Conservation (phyloP, 2,113 vertebrate species). For the Thryonomys swinderianus region DNA sequence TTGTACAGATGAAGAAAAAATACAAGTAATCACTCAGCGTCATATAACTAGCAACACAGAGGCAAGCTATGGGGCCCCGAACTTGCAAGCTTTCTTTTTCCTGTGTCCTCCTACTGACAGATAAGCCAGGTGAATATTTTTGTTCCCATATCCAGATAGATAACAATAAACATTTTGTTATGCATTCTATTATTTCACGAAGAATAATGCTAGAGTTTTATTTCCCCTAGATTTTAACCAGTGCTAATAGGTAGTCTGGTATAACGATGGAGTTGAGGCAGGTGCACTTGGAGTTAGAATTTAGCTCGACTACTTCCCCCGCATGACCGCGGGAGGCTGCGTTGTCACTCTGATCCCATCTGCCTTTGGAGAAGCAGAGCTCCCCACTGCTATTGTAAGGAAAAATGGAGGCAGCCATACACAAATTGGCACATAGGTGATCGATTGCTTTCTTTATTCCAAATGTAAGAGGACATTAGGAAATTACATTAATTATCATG, state of each 20-base stretch:
- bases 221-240: background rate
- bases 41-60: background rate
- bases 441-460: background rate
- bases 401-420: constrained; percentile 35
- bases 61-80: background rate
- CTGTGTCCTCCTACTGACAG: background rate
- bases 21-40: background rate
- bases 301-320: background rate
- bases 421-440: background rate
- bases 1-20: constrained; percentile 3
- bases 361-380: background rate
- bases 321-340: background rate
- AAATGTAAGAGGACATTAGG: background rate
- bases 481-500: constrained; percentile 57
- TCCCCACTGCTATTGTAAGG: background rate
- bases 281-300: background rate
- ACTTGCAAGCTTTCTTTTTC: background rate
- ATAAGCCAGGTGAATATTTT: background rate
- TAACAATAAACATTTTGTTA: background rate
- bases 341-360: background rate
- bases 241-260: background rate
- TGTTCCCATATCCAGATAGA: background rate
- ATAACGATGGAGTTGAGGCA: background rate
- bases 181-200: background rate
- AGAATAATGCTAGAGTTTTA: background rate